Percentiles rank a stretch among this genome's conserved stretches.
phyloP scores from a whole-genome alignment of 2,888 invertebrate genomes.

The Athalia circularis region DNA sequence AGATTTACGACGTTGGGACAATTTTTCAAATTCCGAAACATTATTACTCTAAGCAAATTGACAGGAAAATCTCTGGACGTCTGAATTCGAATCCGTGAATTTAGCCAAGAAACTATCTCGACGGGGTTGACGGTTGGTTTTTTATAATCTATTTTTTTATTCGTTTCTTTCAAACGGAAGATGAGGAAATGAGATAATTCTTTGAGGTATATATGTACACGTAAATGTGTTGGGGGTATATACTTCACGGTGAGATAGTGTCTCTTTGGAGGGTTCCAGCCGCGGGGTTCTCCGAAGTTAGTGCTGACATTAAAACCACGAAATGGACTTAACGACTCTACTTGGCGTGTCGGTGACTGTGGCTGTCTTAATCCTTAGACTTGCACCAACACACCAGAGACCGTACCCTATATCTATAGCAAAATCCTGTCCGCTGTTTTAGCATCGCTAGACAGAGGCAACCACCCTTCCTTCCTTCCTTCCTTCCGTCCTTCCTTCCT shows the following conservation, averaged over 20 bases:
- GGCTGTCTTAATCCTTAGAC: constrained; percentile 57
- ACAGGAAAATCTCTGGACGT: too few species aligned
- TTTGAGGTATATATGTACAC: too few species aligned
- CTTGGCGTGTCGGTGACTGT: constrained; percentile 64
- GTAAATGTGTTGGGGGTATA: background rate
- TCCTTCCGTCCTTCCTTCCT: constrained; percentile 48
- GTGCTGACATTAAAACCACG: constrained; percentile 68
- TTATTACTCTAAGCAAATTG: too few species aligned
- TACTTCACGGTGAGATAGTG: constrained; percentile 15
- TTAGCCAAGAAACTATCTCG: too few species aligned
- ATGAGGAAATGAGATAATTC: too few species aligned
- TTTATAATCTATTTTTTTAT: too few species aligned
- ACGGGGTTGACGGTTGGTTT: too few species aligned
- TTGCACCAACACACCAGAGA: constrained; percentile 45
- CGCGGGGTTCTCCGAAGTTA: constrained; percentile 60
- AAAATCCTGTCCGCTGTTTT: constrained; percentile 43
- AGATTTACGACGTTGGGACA: too few species aligned
- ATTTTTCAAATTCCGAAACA: too few species aligned
- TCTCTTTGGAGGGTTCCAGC: background rate
- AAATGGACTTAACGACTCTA: constrained; percentile 67
- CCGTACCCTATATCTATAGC: constrained; percentile 33
- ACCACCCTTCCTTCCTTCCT: constrained; percentile 44
- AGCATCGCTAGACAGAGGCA: constrained; percentile 37
- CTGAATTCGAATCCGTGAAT: too few species aligned
- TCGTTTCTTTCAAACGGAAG: too few species aligned